phyloP scores from a whole-genome alignment of 2,888 invertebrate species.

The Lepidochitona cinerea region DNA sequence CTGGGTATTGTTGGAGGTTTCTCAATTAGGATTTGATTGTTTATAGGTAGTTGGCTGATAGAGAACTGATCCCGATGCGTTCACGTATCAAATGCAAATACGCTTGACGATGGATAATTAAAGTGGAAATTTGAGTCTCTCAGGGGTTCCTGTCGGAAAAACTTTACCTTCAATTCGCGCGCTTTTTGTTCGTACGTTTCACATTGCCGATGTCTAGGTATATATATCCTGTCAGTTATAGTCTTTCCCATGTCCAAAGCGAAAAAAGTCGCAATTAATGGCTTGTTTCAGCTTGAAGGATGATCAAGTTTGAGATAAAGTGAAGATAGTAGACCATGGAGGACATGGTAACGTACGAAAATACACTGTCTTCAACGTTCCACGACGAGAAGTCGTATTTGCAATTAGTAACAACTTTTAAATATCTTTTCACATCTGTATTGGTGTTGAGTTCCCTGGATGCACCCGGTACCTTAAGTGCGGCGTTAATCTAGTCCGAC shows the following conservation, averaged over 20 bases:
- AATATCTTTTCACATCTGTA: conserved; percentile 23
- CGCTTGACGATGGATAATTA: conserved; percentile 21
- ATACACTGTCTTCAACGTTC: conserved; percentile 25
- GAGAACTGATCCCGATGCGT: conserved; percentile 39
- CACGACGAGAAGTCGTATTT: neutral
- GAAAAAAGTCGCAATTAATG: conserved; percentile 33
- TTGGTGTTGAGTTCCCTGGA: conserved; percentile 22
- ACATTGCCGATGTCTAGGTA: conserved; percentile 30
- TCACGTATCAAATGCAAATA: conserved; percentile 37
- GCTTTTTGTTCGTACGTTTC: conserved; percentile 33
- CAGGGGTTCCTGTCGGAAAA: conserved; percentile 33
- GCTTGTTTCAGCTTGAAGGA: conserved; percentile 30
- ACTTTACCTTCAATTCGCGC: conserved; percentile 38
- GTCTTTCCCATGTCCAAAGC: conserved; percentile 29
- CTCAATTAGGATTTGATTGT: conserved; percentile 25
- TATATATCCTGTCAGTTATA: conserved; percentile 21
- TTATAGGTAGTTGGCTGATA: conserved; percentile 27
- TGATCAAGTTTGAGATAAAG: conserved; percentile 38
- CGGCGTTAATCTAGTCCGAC: no score
- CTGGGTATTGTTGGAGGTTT: no score
- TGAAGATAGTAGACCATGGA: conserved; percentile 36
- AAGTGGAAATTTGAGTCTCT: conserved; percentile 17
- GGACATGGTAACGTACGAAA: conserved; percentile 30
- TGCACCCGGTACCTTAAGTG: conserved; percentile 33
- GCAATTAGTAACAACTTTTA: neutral